phyloP scores from a whole-genome alignment of 2,888 invertebrate genomes.

The Drosophila maculinotata region DNA sequence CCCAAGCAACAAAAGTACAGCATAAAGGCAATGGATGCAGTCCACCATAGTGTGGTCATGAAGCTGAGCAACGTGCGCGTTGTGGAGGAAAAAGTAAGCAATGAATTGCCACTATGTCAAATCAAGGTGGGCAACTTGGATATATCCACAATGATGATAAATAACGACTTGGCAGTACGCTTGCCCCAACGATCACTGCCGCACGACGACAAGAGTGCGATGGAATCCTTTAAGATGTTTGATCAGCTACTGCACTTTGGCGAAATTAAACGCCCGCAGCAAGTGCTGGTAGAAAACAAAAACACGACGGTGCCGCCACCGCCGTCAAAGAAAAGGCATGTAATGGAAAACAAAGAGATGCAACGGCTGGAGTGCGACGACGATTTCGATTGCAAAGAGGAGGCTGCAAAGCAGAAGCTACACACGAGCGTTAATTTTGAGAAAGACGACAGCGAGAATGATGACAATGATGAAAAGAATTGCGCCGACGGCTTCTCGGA shows the following conservation, averaged over 20 bases:
- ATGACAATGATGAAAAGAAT: not conserved
- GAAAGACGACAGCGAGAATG: not conserved
- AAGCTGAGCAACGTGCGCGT: constrained; percentile 86
- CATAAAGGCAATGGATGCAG: constrained; percentile 87
- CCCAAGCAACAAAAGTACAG: constrained; percentile 86
- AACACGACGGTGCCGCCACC: constrained; percentile 34
- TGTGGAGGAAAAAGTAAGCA: constrained; percentile 2
- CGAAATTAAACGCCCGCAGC: not conserved
- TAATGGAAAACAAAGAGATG: constrained; percentile 8
- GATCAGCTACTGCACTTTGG: constrained; percentile 41
- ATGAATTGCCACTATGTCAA: constrained; percentile 54
- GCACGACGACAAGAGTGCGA: too few species aligned
- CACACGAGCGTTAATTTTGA: constrained; percentile 3
- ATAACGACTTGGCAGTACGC: constrained; percentile 45
- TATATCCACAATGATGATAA: constrained; percentile 70
- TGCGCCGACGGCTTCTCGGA: constrained; percentile 7
- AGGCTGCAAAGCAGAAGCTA: constrained; percentile 24
- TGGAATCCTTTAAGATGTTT: constrained; percentile 48
- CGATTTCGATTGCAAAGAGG: constrained; percentile 54
- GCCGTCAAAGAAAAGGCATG: constrained; percentile 45
- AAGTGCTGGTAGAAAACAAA: not conserved
- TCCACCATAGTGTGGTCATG: constrained; percentile 87
- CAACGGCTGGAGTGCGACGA: constrained; percentile 3
- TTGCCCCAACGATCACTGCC: too few species aligned
- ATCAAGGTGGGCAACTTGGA: constrained; percentile 71